Conservation (phyloP, 2,113 vertebrate genomes). For the Poeciliopsis turrubarensis region DNA sequence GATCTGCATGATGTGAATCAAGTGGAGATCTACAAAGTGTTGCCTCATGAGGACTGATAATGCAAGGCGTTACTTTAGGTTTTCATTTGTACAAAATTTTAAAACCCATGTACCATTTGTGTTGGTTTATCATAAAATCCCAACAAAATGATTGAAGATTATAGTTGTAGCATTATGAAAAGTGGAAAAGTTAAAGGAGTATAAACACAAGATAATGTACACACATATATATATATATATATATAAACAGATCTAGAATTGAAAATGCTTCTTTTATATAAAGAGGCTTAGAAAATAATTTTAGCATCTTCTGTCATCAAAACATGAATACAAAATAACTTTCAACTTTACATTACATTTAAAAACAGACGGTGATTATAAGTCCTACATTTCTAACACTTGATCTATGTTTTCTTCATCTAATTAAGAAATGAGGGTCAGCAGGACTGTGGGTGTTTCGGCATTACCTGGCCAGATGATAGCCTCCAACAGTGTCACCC, state of each 20-base stretch:
- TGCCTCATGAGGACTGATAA: not conserved
- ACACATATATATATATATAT: not conserved
- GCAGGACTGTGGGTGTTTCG: slow-evolving; percentile 62
- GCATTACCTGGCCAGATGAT: slow-evolving; percentile 99
- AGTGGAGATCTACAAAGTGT: not conserved
- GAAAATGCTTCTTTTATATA: not conserved
- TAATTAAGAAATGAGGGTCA: slow-evolving; percentile 23
- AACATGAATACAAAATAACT: slow-evolving; percentile 19
- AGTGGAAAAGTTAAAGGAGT: not conserved
- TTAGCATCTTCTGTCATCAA: slow-evolving; percentile 10
- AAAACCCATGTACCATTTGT: not conserved
- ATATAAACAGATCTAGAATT: not conserved
- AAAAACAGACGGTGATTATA: slow-evolving; percentile 24
- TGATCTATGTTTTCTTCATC: slow-evolving; percentile 5
- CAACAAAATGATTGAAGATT: not conserved
- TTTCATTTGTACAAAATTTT: not conserved
- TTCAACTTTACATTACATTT: slow-evolving; percentile 24
- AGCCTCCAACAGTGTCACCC: slow-evolving; percentile 98
- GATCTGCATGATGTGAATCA: not conserved
- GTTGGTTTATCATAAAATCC: not conserved
- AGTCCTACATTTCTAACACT: slow-evolving; percentile 11
- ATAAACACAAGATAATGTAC: not conserved
- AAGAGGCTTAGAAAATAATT: not conserved
- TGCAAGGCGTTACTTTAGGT: not conserved
- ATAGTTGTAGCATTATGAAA: not conserved